These are phyloP conservation scores for Drosophila borealis DNA, from an alignment of 2,888 invertebrate species.

Conservation along the genomic window DNA sequence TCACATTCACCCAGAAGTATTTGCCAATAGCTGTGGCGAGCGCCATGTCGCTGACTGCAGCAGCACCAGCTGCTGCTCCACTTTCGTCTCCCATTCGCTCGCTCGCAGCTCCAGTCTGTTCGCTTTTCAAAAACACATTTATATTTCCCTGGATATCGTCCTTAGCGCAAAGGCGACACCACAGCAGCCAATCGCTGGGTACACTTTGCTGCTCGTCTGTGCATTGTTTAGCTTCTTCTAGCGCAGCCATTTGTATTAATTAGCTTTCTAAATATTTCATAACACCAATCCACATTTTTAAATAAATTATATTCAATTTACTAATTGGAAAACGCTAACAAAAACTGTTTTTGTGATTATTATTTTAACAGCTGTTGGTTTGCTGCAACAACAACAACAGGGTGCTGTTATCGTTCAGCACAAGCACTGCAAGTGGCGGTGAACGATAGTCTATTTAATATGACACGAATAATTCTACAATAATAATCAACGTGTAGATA, in stretches of 20 bases:
- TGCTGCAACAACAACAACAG: not conserved
- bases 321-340: conserved; percentile 20
- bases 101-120: conserved; percentile 23
- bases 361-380: conserved; percentile 40
- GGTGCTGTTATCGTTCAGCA: conserved; percentile 3
- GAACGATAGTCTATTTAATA: not conserved
- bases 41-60: conserved; percentile 40
- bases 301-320: not conserved
- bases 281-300: not conserved
- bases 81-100: not conserved
- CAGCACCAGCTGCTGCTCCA: not conserved
- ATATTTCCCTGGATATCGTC: conserved; percentile 72
- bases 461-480: too few species aligned
- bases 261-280: conserved; percentile 7
- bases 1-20: conserved; percentile 81
- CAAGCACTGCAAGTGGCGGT: conserved; percentile 1
- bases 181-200: conserved; percentile 61
- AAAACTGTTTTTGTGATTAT: conserved; percentile 22
- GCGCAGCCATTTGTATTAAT: conserved; percentile 26
- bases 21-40: conserved; percentile 78
- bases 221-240: not conserved
- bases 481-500: too few species aligned
- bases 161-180: conserved; percentile 80
- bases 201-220: not conserved
- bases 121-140: conserved; percentile 70